Conservation (phyloP, 1,140 invertebrate species). For the Drosophila pachea region DNA sequence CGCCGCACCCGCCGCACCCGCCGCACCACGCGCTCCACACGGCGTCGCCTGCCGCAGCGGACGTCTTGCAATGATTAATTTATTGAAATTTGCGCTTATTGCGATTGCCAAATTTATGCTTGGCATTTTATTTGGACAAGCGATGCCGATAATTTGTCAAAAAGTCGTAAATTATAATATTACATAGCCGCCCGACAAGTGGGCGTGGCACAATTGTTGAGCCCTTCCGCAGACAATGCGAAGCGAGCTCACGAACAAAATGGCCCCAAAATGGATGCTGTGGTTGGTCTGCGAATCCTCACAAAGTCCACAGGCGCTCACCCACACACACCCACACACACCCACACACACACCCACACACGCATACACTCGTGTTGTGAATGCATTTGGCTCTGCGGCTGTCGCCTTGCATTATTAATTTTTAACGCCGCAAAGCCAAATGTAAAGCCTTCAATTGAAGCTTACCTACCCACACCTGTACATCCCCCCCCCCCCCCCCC, state of each 20-base stretch:
- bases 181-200: constrained; percentile 2
- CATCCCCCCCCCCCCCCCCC: too few species aligned
- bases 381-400: constrained; percentile 43
- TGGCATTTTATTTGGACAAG: constrained; percentile 66
- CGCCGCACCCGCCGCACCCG: neutral
- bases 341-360: neutral
- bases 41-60: constrained; percentile 10
- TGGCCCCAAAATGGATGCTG: constrained; percentile 13
- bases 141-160: constrained; percentile 73
- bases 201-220: constrained; percentile 12
- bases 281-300: constrained; percentile 6
- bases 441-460: constrained; percentile 73
- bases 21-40: neutral
- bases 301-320: constrained; percentile 3
- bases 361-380: constrained; percentile 20
- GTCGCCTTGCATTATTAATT: constrained; percentile 70
- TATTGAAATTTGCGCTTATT: constrained; percentile 76
- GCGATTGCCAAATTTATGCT: constrained; percentile 63
- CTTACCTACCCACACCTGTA: too few species aligned
- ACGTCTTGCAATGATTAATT: constrained; percentile 69
- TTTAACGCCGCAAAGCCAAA: constrained; percentile 71
- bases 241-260: too few species aligned
- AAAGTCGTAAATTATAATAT: constrained; percentile 75
- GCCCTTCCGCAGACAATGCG: constrained; percentile 1
- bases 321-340: neutral